A percentile compares a stretch with the other conserved stretches of the same genome.
Evolutionary conservation across 2,113 vertebrate species (phyloP).

Genomic region (Seriola dumerili): DNA sequence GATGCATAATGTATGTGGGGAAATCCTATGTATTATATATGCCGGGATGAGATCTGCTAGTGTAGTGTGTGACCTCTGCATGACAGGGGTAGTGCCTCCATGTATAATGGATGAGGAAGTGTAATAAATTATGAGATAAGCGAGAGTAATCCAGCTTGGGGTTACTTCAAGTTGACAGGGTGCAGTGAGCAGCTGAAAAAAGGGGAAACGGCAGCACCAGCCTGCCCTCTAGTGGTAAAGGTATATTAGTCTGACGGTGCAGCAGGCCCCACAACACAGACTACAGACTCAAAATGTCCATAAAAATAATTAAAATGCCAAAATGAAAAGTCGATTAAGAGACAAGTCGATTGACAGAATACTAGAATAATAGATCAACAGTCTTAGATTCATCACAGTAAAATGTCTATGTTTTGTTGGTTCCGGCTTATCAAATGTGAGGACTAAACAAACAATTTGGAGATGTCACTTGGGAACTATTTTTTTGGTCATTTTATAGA

Average conservation of each 20-base stretch:
- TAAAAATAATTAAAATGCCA: neutral
- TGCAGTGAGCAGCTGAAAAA: neutral
- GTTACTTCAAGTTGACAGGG: neutral
- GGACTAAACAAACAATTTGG: neutral
- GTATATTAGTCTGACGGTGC: too few relatives aligned
- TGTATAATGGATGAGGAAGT: slow-evolving; percentile 67
- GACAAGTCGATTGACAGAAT: neutral
- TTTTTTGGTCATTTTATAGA: too few relatives aligned
- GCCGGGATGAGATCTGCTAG: slow-evolving; percentile 29
- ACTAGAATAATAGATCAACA: neutral
- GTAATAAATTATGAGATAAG: slow-evolving; percentile 68
- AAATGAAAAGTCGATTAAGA: too few relatives aligned
- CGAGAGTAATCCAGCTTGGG: slow-evolving; percentile 31
- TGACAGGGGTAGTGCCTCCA: slow-evolving; percentile 43
- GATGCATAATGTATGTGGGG: slow-evolving; percentile 49
- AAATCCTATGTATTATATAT: slow-evolving; percentile 64
- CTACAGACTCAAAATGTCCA: neutral
- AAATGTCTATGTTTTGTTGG: neutral
- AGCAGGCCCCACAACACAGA: neutral
- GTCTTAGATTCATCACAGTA: neutral
- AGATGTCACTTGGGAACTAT: too few relatives aligned
- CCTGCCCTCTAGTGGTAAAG: slow-evolving; percentile 73
- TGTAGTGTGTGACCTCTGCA: slow-evolving; percentile 54
- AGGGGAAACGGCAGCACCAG: slow-evolving; percentile 7
- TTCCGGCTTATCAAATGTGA: neutral